Evolutionary conservation across 2,888 invertebrate species (phyloP).

Genomic region (Dexiosoma caninum): DNA sequence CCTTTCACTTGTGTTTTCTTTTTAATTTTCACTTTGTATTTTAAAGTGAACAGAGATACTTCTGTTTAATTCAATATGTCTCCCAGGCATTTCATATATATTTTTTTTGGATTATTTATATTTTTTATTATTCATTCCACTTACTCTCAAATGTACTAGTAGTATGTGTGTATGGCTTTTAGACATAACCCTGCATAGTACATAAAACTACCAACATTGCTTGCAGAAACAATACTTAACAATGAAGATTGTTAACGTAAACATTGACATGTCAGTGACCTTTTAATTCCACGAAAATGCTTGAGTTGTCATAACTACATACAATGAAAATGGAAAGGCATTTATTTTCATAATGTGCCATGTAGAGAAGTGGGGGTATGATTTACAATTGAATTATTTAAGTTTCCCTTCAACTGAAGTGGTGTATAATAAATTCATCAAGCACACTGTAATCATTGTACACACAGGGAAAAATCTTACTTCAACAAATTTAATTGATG

Average conservation of each 20-base stretch:
- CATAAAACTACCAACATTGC: constrained; percentile 11
- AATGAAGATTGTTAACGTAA: constrained; percentile 27
- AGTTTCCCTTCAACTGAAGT: background rate
- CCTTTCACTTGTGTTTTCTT: background rate
- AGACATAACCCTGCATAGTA: constrained; percentile 21
- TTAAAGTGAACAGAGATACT: constrained; percentile 29
- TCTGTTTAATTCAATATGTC: constrained; percentile 47
- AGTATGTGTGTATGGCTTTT: no score
- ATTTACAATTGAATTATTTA: background rate
- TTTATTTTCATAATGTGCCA: constrained; percentile 17
- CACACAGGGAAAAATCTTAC: no score
- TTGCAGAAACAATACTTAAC: constrained; percentile 3
- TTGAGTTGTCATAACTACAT: constrained; percentile 19
- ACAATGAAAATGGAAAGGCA: constrained; percentile 5
- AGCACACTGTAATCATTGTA: no score
- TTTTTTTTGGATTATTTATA: no score
- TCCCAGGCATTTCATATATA: constrained; percentile 44
- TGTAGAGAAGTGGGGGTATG: background rate
- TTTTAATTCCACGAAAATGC: constrained; percentile 39
- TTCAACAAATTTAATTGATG: no score
- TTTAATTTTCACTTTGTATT: background rate
- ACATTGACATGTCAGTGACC: constrained; percentile 39
- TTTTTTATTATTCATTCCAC: no score
- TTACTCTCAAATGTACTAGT: no score
- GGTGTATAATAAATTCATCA: no score